These are phyloP conservation scores for Ricordea florida DNA, from an alignment of 92 coral and sea anemone species.

Conservation along the genomic window DNA sequence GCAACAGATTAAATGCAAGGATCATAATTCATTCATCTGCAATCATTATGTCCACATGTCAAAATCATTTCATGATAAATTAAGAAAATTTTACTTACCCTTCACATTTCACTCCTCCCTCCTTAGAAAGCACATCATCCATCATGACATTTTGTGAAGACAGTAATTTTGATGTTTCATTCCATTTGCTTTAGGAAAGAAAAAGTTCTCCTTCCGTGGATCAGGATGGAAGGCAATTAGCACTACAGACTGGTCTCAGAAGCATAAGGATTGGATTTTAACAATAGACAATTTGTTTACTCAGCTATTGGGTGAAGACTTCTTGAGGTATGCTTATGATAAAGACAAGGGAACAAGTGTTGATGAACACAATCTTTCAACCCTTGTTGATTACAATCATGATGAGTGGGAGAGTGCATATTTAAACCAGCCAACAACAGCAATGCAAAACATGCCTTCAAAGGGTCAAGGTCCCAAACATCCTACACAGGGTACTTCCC, in stretches of 20 bases:
- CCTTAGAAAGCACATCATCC: too few relatives aligned
- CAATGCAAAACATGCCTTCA: not conserved
- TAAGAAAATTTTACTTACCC: too few relatives aligned
- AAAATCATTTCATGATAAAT: too few relatives aligned
- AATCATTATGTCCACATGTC: not conserved
- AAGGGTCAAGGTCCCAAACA: not conserved
- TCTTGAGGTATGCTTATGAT: constrained; percentile 19
- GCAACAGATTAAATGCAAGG: not conserved
- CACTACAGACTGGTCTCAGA: constrained; percentile 12
- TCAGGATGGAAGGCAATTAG: constrained; percentile 43
- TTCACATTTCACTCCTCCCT: too few relatives aligned
- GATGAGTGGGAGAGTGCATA: constrained; percentile 11
- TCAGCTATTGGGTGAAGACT: constrained; percentile 41
- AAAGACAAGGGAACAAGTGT: constrained; percentile 14
- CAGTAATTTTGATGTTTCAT: not conserved
- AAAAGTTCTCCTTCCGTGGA: constrained; percentile 42
- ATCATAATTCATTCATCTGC: too few relatives aligned
- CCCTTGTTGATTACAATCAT: constrained; percentile 16
- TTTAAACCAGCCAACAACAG: not conserved
- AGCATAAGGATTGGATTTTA: constrained; percentile 39
- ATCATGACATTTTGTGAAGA: too few relatives aligned
- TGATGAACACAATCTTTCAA: not conserved
- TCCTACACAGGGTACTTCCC: not conserved
- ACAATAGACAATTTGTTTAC: constrained; percentile 17
- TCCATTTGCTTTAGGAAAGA: constrained; percentile 8